Base-by-base conservation (phyloP, 1,140 invertebrate species). In the Cherax quadricarinatus region DNA sequence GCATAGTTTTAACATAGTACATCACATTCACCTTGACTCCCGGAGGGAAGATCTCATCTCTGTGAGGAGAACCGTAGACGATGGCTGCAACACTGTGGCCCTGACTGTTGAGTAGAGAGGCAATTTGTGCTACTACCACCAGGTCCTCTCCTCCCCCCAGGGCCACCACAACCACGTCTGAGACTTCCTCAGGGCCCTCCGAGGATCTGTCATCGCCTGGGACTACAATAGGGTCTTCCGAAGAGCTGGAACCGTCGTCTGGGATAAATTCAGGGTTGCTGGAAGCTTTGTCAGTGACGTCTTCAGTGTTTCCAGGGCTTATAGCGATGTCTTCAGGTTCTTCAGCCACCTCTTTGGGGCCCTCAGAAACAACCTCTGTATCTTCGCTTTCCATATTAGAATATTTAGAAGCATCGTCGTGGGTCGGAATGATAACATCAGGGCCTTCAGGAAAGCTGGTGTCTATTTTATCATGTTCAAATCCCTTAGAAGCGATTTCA, bases 121-220 rank as follows among this genome's bases (percentile, higher is more conserved):
- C 88, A 18, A 89, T 89, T 49, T 89, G 88, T 5, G 88, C 80
- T 24, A 89, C 84, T 9, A 89, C 60, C 24, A 84, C 66, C 21
- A 81, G 57, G 30, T 89, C 88, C 53, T 89, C 88, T n/a, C 88
- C 88, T 51, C 88, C 88, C 4, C 88, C 88, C 3, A 89, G 80
- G 18, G 60, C 62, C 9, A 89, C 49, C 10, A 89, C 60, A 14
- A 89, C 49, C n/a, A 75, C 70, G n/a, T 6, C 70, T 5, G 70
- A n/a, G 9, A n/a, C 70, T 30, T 9, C 21, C 6, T n/a, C 24
- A 9, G 7, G n/a, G 7, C 21, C 70, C 6, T 24, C 9, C 7
- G 70, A n/a, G 70, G 7, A 6, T 1, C 62, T 18, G 14, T 66
- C 62, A 16, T 18, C 62, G 21, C 3, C 62, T 6, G 21, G 1